These are phyloP conservation scores for Apamea epomidion DNA, from an alignment of 2,888 invertebrate genomes.

Conservation along the genomic window DNA sequence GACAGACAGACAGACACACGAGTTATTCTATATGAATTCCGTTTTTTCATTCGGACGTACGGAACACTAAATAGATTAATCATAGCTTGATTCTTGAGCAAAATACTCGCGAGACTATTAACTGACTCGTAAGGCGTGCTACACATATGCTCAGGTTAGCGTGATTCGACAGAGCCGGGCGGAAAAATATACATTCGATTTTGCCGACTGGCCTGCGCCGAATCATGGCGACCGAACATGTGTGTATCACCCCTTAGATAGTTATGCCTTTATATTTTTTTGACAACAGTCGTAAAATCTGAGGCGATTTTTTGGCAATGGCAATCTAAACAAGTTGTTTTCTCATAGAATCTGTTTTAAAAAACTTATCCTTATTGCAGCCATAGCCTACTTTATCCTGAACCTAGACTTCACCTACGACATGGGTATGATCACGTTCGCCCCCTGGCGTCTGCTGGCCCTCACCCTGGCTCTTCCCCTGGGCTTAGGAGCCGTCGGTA, in stretches of 20 bases:
- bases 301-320: neutral
- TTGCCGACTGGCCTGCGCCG: neutral
- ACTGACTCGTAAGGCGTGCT: neutral
- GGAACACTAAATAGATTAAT: neutral
- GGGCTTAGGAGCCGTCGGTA: slow-evolving; percentile 88
- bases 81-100: neutral
- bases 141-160: neutral
- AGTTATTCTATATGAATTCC: no score
- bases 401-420: slow-evolving; percentile 70
- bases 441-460: slow-evolving; percentile 78
- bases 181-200: neutral
- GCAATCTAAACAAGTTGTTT: neutral
- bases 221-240: neutral
- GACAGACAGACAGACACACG: no score
- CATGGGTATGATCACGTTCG: slow-evolving; percentile 71
- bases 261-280: neutral
- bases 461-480: slow-evolving; percentile 88
- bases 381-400: slow-evolving; percentile 70
- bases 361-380: slow-evolving; percentile 52
- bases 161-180: neutral
- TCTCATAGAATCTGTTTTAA: neutral
- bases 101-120: neutral
- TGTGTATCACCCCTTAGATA: neutral
- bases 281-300: neutral
- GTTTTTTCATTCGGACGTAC: no score